Percentiles rank a stretch among this genome's conserved stretches.
Evolutionary conservation across 2,888 invertebrate species (phyloP).

Genomic region (Periphyllus acericola): DNA sequence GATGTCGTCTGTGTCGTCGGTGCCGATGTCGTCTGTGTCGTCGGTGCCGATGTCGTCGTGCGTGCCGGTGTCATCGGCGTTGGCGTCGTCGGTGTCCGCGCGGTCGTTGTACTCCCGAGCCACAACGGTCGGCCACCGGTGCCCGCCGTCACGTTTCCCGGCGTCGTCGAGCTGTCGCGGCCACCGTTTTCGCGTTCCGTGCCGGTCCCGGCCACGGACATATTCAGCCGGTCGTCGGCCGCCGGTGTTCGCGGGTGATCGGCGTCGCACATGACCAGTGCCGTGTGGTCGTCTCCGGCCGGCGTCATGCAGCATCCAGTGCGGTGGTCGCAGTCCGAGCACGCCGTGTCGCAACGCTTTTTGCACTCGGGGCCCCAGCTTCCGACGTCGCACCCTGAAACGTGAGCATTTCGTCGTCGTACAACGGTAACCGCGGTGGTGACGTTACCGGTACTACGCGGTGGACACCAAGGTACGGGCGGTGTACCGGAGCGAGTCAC

Average conservation of each 20-base stretch:
- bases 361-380: slow-evolving; percentile 17
- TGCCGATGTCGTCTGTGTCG: background rate
- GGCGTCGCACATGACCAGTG: background rate
- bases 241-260: background rate
- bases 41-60: background rate
- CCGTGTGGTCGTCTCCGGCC: background rate
- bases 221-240: background rate
- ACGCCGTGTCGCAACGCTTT: background rate
- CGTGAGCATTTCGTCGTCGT: background rate
- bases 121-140: no score
- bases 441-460: no score
- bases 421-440: no score
- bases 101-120: no score
- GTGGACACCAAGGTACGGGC: no score
- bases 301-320: slow-evolving; percentile 35
- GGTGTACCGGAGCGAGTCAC: no score
- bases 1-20: background rate
- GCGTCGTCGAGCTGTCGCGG: no score
- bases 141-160: no score
- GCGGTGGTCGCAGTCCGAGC: slow-evolving; percentile 39
- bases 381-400: slow-evolving; percentile 32
- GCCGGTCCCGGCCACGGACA: no score
- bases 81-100: no score
- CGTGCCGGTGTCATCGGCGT: no score
- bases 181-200: background rate